Conservation (phyloP, 1,140 invertebrate genomes). For the Apis dorsata region DNA sequence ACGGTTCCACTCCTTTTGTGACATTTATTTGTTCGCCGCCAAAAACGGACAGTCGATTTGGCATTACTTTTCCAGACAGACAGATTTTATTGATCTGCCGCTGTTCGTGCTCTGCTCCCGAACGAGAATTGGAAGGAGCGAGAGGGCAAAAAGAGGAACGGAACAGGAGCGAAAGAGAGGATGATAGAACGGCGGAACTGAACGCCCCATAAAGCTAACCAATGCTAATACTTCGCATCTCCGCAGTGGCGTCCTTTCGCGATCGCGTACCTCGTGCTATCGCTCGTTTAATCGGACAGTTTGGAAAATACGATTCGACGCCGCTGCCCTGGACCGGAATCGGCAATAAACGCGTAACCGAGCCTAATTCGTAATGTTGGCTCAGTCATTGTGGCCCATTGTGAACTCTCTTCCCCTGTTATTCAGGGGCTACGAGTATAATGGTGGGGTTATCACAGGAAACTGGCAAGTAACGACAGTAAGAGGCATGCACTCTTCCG, state of each 20-base stretch:
- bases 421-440: conserved; percentile 57
- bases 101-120: conserved; percentile 22
- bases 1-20: conserved; percentile 50
- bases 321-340: conserved; percentile 73
- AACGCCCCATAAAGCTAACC: conserved; percentile 81
- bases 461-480: conserved; percentile 74
- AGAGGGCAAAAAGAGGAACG: conserved; percentile 23
- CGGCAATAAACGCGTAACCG: conserved; percentile 79
- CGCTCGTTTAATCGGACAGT: conserved; percentile 5
- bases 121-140: background rate
- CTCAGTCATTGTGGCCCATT: conserved; percentile 76
- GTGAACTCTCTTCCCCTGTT: conserved; percentile 62
- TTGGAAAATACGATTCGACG: conserved; percentile 56
- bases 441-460: conserved; percentile 75
- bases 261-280: conserved; percentile 18
- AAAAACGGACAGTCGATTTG: conserved; percentile 73
- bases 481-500: conserved; percentile 52
- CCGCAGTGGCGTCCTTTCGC: conserved; percentile 73
- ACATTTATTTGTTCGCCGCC: conserved; percentile 50
- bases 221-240: conserved; percentile 80
- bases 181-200: conserved; percentile 76
- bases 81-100: conserved; percentile 78
- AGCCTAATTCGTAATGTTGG: conserved; percentile 79
- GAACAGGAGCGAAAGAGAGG: conserved; percentile 40
- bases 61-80: conserved; percentile 75